These are phyloP conservation scores for Drosophila pseudoobscura DNA, from an alignment of 1,140 invertebrate genomes.

Conservation along the genomic window DNA sequence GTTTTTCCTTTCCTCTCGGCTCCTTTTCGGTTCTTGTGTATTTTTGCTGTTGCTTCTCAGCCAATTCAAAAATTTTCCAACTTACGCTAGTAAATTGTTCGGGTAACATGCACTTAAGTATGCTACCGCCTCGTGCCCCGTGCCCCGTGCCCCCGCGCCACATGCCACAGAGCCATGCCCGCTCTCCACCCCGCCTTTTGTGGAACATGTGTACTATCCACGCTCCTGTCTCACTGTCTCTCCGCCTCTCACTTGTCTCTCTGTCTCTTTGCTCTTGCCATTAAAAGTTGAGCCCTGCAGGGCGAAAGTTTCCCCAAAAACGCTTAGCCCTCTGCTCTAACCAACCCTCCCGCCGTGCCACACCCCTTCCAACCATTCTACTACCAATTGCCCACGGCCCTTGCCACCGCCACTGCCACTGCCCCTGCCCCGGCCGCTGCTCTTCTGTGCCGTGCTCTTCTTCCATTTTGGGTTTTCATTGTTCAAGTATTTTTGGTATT, in stretches of 20 bases:
- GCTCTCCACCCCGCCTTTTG: not conserved
- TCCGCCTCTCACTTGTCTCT: not conserved
- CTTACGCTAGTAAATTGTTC: constrained; percentile 79
- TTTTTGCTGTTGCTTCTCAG: constrained; percentile 35
- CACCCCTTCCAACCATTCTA: not conserved
- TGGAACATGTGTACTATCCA: constrained; percentile 67
- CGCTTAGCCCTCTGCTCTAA: constrained; percentile 42
- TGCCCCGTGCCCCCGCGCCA: not conserved
- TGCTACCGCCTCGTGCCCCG: constrained; percentile 15
- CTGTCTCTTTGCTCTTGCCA: constrained; percentile 77
- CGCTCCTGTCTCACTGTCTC: constrained; percentile 3
- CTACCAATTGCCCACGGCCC: not conserved
- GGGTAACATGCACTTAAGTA: constrained; percentile 80
- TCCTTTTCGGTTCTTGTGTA: not conserved
- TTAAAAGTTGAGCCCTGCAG: constrained; percentile 73
- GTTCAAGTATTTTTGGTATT: constrained; percentile 71
- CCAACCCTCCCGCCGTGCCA: constrained; percentile 6
- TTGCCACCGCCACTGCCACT: not conserved
- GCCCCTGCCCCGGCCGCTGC: too few species aligned
- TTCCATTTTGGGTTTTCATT: constrained; percentile 33
- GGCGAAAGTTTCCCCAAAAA: constrained; percentile 48
- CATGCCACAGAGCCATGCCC: constrained; percentile 6
- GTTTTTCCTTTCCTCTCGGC: constrained; percentile 14
- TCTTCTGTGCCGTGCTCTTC: too few species aligned
- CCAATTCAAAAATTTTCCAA: constrained; percentile 75